A percentile compares a stretch with the other conserved stretches of the same genome.
Conservation (phyloP, 1,140 invertebrate species). For the Drosophila ohnishii region DNA sequence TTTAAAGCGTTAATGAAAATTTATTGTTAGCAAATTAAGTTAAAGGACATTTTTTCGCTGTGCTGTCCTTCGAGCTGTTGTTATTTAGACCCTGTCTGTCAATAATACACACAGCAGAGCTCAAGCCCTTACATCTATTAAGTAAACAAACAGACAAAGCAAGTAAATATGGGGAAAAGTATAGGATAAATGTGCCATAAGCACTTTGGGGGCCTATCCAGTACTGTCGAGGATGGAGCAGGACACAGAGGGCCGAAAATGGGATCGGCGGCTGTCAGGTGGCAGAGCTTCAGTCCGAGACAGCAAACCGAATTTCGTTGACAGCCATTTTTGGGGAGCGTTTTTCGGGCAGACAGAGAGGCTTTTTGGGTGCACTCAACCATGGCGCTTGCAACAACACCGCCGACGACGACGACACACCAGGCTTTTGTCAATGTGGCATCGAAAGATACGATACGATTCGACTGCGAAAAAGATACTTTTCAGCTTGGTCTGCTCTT, state of each 20-base stretch:
- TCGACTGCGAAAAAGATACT: constrained; percentile 55
- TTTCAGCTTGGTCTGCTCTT: constrained; percentile 58
- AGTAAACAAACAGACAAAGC: constrained; percentile 57
- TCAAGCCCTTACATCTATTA: constrained; percentile 57
- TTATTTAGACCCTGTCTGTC: constrained; percentile 53
- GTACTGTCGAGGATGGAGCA: constrained; percentile 23
- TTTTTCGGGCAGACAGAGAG: neutral
- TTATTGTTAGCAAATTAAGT: neutral
- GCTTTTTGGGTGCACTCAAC: constrained; percentile 50
- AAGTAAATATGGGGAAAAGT: constrained; percentile 36
- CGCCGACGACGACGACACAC: constrained; percentile 15
- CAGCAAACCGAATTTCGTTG: constrained; percentile 36
- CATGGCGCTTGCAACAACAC: constrained; percentile 37
- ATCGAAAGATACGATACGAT: constrained; percentile 42
- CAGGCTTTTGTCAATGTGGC: constrained; percentile 38
- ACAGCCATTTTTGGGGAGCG: constrained; percentile 47
- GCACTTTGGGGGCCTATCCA: constrained; percentile 53
- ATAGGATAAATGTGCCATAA: constrained; percentile 56
- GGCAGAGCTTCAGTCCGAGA: constrained; percentile 8
- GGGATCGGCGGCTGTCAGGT: constrained; percentile 26
- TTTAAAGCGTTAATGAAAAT: too few relatives aligned
- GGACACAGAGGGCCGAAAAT: constrained; percentile 10
- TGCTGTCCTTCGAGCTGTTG: constrained; percentile 21
- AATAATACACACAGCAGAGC: constrained; percentile 49
- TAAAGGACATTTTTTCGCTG: neutral